A percentile compares a stretch with the other conserved stretches of the same genome.
phyloP scores from a whole-genome alignment of 2,888 invertebrate species.

The Gibbula magus region DNA sequence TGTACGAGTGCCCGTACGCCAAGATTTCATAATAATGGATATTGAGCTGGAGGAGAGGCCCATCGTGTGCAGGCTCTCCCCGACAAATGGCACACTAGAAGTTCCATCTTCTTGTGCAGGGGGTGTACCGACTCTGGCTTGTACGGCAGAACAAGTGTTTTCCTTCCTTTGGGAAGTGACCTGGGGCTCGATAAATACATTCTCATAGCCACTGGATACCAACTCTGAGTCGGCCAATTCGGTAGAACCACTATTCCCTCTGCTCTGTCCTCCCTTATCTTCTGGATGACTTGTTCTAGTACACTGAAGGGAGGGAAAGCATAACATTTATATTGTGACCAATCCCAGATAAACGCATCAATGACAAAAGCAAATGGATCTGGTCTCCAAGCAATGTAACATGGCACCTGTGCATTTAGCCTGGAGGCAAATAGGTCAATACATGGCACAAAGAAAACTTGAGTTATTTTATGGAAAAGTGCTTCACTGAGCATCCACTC shows the following conservation, averaged over 20 bases:
- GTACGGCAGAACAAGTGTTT: neutral
- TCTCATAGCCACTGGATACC: neutral
- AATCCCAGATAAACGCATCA: neutral
- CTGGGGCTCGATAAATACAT: neutral
- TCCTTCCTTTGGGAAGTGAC: neutral
- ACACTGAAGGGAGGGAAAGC: neutral
- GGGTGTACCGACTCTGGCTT: neutral
- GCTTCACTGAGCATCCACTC: too few species aligned
- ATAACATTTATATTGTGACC: neutral
- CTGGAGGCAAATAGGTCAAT: too few species aligned
- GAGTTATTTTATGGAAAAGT: too few species aligned
- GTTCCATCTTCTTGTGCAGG: neutral
- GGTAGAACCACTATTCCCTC: too few species aligned
- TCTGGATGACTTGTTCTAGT: neutral
- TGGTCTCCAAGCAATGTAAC: too few species aligned
- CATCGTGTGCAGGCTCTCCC: neutral
- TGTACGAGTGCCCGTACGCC: too few species aligned
- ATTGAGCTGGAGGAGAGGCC: neutral
- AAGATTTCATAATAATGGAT: too few species aligned
- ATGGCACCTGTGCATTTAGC: too few species aligned
- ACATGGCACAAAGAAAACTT: too few species aligned
- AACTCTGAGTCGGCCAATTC: neutral
- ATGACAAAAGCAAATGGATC: too few species aligned
- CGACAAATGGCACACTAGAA: neutral
- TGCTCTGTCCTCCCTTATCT: neutral